phyloP scores from a whole-genome alignment of 1,140 invertebrate genomes.

The Metaphire vulgaris region DNA sequence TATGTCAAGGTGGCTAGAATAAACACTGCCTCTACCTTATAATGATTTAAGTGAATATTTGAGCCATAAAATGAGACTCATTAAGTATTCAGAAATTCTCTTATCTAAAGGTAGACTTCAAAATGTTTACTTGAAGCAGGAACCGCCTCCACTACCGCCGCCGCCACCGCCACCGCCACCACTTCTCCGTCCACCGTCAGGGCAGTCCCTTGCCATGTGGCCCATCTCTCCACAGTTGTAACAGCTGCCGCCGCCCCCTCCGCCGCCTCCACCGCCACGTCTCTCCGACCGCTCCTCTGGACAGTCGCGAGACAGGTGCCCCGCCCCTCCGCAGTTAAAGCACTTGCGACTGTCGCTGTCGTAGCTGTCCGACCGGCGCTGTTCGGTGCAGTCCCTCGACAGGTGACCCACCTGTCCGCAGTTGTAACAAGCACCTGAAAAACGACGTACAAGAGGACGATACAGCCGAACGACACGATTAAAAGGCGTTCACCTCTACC shows the following conservation, averaged over 20 bases:
- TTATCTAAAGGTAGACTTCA: too few species aligned
- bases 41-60: too few species aligned
- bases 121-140: not conserved
- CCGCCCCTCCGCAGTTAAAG: slow-evolving; percentile 79
- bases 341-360: slow-evolving; percentile 50
- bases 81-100: too few species aligned
- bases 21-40: too few species aligned
- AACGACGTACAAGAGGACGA: too few species aligned
- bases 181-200: slow-evolving; percentile 71
- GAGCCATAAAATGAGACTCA: too few species aligned
- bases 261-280: not conserved
- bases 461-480: too few species aligned
- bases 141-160: not conserved
- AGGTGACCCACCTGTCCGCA: slow-evolving; percentile 41
- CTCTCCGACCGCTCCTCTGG: slow-evolving; percentile 39
- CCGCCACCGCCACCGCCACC: not conserved
- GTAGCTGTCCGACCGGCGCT: slow-evolving; percentile 10
- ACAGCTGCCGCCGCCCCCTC: slow-evolving; percentile 35
- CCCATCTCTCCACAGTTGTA: slow-evolving; percentile 5
- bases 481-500: too few species aligned
- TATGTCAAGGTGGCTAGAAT: too few species aligned
- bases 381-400: slow-evolving; percentile 38
- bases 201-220: slow-evolving; percentile 56
- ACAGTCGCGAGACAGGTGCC: slow-evolving; percentile 83
- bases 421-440: slow-evolving; percentile 33